Evolutionary conservation across 1,140 invertebrate genomes (phyloP).

Genomic region (Oreohelix idahoensis): DNA sequence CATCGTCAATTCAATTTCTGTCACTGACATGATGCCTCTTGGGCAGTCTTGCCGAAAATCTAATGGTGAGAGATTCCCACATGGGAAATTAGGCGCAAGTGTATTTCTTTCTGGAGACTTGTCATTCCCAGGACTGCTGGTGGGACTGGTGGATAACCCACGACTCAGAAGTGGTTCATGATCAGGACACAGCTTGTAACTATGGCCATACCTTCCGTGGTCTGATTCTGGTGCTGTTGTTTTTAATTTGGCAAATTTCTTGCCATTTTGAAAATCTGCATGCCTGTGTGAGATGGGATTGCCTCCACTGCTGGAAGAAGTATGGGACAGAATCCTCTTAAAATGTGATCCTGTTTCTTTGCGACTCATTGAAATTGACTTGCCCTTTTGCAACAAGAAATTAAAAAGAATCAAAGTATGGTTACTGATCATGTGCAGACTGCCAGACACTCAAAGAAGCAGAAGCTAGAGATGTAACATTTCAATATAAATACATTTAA

Average conservation of each 20-base stretch:
- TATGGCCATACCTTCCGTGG: not conserved
- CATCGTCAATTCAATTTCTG: constrained; percentile 31
- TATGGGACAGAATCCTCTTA: not conserved
- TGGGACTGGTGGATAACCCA: not conserved
- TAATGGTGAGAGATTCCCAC: not conserved
- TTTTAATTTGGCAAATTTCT: not conserved
- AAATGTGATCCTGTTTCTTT: not conserved
- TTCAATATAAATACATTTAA: too few relatives aligned
- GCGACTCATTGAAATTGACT: not conserved
- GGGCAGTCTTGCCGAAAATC: not conserved
- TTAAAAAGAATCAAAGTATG: too few relatives aligned
- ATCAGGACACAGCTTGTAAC: not conserved
- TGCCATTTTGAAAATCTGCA: not conserved
- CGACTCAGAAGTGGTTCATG: not conserved
- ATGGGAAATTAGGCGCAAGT: not conserved
- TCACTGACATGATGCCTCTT: constrained; percentile 19
- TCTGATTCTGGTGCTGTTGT: not conserved
- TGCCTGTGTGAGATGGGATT: not conserved
- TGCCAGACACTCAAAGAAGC: too few relatives aligned
- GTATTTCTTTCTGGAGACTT: not conserved
- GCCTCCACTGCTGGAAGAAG: not conserved
- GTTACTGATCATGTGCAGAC: too few relatives aligned
- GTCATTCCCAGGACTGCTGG: not conserved
- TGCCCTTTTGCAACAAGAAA: not conserved
- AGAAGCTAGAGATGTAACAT: too few relatives aligned